Conservation (phyloP, 2,113 vertebrate genomes). For the Edolisoma coerulescens region DNA sequence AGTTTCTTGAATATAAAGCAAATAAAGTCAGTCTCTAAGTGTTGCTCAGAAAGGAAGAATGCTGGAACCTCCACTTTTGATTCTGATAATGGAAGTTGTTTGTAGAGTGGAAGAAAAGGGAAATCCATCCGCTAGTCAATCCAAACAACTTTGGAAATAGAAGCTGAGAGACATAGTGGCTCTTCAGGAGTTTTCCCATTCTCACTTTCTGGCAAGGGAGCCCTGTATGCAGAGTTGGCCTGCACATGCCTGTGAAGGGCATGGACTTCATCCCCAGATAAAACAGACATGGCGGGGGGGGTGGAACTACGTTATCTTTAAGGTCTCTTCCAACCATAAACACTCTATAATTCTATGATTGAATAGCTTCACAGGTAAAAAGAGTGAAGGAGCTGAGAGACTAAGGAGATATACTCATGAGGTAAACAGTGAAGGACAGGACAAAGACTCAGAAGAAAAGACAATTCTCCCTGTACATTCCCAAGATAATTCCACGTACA, state of each 20-base stretch:
- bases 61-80: neutral
- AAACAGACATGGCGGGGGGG: accelerated
- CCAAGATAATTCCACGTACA: neutral
- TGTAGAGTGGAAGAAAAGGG: neutral
- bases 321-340: neutral
- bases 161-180: neutral
- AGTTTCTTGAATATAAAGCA: neutral
- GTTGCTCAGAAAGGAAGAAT: neutral
- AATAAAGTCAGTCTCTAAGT: neutral
- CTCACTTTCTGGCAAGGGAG: accelerated
- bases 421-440: neutral
- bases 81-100: neutral
- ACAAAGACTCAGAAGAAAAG: neutral
- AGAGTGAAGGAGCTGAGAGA: neutral
- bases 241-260: accelerated
- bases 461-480: neutral
- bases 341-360: neutral
- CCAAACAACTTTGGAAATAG: neutral
- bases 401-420: neutral
- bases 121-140: neutral
- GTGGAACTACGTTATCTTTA: neutral
- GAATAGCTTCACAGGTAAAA: neutral
- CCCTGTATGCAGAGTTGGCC: neutral
- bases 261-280: neutral
- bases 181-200: neutral